Evolutionary conservation across 2,888 invertebrate genomes (phyloP).

Genomic region (Drosophila suboccidentalis): DNA sequence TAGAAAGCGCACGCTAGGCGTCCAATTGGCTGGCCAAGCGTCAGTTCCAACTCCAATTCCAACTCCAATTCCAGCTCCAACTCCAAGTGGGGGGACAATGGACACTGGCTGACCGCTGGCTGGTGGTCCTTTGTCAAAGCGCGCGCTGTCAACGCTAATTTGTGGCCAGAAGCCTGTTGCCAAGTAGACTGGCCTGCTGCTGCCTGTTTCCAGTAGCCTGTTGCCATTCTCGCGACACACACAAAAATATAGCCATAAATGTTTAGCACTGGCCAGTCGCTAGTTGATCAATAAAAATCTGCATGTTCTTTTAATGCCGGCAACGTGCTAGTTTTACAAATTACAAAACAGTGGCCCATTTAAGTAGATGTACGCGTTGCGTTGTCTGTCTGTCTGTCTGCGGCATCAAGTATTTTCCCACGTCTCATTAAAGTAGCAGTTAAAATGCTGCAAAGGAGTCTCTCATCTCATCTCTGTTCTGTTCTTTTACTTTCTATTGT

Average conservation of each 20-base stretch:
- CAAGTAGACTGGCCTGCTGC: conserved; percentile 26
- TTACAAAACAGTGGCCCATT: conserved; percentile 43
- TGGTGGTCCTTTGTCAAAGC: conserved; percentile 70
- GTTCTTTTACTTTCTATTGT: conserved; percentile 74
- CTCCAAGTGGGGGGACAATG: conserved; percentile 9
- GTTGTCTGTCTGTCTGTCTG: neutral
- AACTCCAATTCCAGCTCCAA: too few relatives aligned
- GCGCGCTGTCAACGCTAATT: conserved; percentile 74
- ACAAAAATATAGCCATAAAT: conserved; percentile 75
- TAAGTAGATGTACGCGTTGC: conserved; percentile 6
- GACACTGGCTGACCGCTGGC: conserved; percentile 34
- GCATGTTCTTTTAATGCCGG: conserved; percentile 69
- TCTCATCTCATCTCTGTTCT: conserved; percentile 35
- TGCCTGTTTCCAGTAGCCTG: conserved; percentile 15
- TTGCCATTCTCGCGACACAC: conserved; percentile 16
- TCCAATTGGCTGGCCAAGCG: conserved; percentile 67
- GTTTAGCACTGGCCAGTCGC: conserved; percentile 41
- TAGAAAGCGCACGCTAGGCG: conserved; percentile 77
- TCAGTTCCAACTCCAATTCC: too few relatives aligned
- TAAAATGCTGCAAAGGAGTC: conserved; percentile 40
- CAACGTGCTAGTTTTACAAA: conserved; percentile 77
- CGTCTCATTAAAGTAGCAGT: conserved; percentile 83
- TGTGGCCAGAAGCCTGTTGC: conserved; percentile 44
- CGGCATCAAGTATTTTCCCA: conserved; percentile 63
- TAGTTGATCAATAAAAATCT: conserved; percentile 60